These are phyloP conservation scores for Epinephelus coioides DNA, from an alignment of 2,797 vertebrate species.

Conservation along the genomic window DNA sequence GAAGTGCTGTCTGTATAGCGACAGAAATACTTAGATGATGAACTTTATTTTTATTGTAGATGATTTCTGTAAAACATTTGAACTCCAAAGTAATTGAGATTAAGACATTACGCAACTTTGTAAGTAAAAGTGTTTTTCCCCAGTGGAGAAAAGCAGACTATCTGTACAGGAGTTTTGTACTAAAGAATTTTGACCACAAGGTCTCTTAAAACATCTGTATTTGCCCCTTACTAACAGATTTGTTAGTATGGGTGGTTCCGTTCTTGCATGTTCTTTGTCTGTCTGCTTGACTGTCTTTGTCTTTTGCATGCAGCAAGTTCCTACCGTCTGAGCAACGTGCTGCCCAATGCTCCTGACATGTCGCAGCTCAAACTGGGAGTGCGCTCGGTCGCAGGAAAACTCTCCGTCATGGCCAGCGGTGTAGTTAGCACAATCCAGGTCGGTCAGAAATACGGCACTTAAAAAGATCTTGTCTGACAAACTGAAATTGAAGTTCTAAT, in stretches of 20 bases:
- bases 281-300: not conserved
- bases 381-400: slow-evolving; percentile 92
- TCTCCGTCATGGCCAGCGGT: slow-evolving; percentile 96
- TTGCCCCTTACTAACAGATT: not conserved
- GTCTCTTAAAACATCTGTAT: not conserved
- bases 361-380: slow-evolving; percentile 94
- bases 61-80: not conserved
- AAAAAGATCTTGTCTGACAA: too few species aligned
- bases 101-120: not conserved
- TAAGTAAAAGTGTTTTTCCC: not conserved
- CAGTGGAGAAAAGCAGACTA: not conserved
- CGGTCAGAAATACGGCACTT: not conserved
- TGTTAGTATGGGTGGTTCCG: not conserved
- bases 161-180: not conserved
- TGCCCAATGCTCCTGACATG: slow-evolving; percentile 95
- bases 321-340: slow-evolving; percentile 90
- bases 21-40: not conserved
- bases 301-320: slow-evolving; percentile 80
- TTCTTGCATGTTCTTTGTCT: not conserved
- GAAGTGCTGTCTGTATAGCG: too few species aligned
- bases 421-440: slow-evolving; percentile 97
- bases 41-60: not conserved
- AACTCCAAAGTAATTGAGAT: too few species aligned
- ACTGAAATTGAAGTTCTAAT: not conserved
- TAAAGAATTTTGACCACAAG: not conserved